phyloP scores from a whole-genome alignment of 2,888 invertebrate genomes.

The Lasioglossum marginatum region DNA sequence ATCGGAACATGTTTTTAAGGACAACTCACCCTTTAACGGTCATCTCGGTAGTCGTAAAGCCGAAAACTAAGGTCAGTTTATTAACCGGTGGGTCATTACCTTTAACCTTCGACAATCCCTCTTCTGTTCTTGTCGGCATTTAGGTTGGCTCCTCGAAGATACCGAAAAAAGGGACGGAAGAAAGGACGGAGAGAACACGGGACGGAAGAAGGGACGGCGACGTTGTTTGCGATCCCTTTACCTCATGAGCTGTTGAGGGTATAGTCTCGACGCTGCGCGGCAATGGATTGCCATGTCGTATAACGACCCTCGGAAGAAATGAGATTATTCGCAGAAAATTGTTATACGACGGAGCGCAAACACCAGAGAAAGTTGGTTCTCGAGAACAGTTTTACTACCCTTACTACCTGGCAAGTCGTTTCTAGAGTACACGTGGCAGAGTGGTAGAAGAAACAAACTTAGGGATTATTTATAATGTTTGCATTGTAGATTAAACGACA shows the following conservation, averaged over 20 bases:
- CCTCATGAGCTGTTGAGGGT: constrained; percentile 20
- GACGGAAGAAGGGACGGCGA: neutral
- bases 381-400: constrained; percentile 21
- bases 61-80: constrained; percentile 57
- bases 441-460: neutral
- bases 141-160: neutral
- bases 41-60: constrained; percentile 18
- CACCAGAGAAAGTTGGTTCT: constrained; percentile 34
- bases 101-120: constrained; percentile 43
- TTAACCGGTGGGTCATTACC: constrained; percentile 40
- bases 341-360: constrained; percentile 30
- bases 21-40: constrained; percentile 33
- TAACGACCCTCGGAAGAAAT: constrained; percentile 54
- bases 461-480: neutral
- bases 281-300: constrained; percentile 49
- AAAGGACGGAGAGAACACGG: constrained; percentile 8
- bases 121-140: neutral
- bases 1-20: neutral
- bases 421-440: constrained; percentile 46
- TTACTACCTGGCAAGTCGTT: constrained; percentile 32
- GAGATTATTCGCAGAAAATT: constrained; percentile 59
- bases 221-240: constrained; percentile 33
- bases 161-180: neutral
- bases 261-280: constrained; percentile 18
- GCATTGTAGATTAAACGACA: neutral